These are phyloP conservation scores for Chionomys nivalis DNA, from an alignment of 2,113 vertebrate species.

Conservation along the genomic window DNA sequence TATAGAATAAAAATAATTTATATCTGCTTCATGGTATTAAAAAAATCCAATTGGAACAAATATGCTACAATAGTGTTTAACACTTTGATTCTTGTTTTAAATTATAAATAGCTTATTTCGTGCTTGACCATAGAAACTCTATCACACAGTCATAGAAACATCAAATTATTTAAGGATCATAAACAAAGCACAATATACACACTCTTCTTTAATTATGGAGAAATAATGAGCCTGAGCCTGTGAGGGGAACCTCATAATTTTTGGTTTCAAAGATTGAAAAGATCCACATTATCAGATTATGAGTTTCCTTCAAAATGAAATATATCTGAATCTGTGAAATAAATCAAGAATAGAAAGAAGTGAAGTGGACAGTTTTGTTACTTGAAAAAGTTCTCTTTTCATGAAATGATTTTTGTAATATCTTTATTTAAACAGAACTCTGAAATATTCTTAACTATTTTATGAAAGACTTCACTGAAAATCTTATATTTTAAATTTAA, in stretches of 20 bases:
- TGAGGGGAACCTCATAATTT: background rate
- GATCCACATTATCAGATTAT: conserved; percentile 52
- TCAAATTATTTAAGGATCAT: background rate
- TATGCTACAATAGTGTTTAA: fast-evolving
- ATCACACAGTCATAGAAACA: background rate
- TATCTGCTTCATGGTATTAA: background rate
- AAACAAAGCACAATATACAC: conserved; percentile 16
- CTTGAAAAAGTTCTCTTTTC: conserved; percentile 40
- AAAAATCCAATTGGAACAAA: background rate
- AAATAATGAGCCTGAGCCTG: background rate
- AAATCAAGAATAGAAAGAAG: conserved; percentile 37
- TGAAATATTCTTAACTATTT: conserved; percentile 52
- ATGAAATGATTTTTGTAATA: conserved; percentile 60
- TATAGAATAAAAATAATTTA: conserved; percentile 14
- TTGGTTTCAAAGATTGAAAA: conserved; percentile 40
- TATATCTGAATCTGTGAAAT: conserved; percentile 35
- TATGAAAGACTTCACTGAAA: conserved; percentile 61
- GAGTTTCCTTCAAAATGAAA: conserved; percentile 54
- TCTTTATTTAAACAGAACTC: conserved; percentile 52
- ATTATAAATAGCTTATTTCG: background rate
- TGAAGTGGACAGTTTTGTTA: conserved; percentile 31
- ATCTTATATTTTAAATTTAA: conserved; percentile 35
- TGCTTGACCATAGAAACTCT: background rate
- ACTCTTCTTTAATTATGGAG: background rate
- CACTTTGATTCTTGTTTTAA: background rate